Conservation (phyloP, 2,113 vertebrate species). For the Chloebia gouldiae region DNA sequence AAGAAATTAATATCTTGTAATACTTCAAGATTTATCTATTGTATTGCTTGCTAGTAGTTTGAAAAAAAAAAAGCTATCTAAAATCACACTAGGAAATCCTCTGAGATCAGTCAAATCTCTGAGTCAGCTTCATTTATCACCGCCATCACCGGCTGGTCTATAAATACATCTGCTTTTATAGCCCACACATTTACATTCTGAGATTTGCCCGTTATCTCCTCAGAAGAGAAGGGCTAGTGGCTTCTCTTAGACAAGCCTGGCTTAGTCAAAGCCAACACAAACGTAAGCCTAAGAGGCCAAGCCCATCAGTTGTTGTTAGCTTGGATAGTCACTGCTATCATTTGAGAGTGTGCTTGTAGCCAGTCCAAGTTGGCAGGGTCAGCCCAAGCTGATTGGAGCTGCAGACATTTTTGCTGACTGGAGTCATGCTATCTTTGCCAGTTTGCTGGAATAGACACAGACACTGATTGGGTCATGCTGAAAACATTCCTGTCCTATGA, state of each 20-base stretch:
- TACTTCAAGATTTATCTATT: not conserved
- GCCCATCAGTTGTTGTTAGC: slow-evolving; percentile 54
- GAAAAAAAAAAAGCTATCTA: not conserved
- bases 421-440: slow-evolving; percentile 93
- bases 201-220: not conserved
- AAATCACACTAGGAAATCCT: not conserved
- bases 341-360: slow-evolving; percentile 71
- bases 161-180: slow-evolving; percentile 37
- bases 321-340: slow-evolving; percentile 66
- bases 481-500: slow-evolving; percentile 86
- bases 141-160: not conserved
- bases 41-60: not conserved
- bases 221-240: not conserved
- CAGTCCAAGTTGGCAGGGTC: slow-evolving; percentile 77
- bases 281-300: not conserved
- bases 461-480: slow-evolving; percentile 81
- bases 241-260: not conserved
- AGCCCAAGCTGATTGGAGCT: slow-evolving; percentile 79
- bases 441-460: slow-evolving; percentile 89
- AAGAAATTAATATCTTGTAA: not conserved
- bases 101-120: not conserved
- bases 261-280: not conserved
- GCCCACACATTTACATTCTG: not conserved
- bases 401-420: slow-evolving; percentile 90
- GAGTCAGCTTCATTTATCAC: not conserved